Conservation (phyloP, 2,888 invertebrate species). For the Heteromurus nitidus region DNA sequence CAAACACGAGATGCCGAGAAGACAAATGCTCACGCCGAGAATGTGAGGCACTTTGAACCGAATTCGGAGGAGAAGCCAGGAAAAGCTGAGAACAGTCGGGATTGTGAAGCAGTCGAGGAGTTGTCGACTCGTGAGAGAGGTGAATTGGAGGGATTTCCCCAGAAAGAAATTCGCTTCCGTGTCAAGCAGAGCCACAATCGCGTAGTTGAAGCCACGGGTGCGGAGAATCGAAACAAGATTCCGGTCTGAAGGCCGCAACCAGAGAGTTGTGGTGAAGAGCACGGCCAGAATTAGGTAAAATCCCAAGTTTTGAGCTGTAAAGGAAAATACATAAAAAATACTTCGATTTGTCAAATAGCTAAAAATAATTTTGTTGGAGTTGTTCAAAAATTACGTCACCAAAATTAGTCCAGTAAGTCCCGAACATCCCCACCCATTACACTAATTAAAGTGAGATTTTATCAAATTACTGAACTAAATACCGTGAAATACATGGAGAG, state of each 20-base stretch:
- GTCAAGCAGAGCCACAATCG: constrained; percentile 86
- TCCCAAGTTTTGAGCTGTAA: constrained; percentile 84
- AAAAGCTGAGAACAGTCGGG: constrained; percentile 86
- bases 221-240: constrained; percentile 81
- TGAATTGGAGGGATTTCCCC: constrained; percentile 86
- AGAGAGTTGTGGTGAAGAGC: constrained; percentile 85
- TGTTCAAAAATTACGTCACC: no score
- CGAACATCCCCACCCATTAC: background rate
- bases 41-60: constrained; percentile 83
- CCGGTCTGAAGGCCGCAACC: constrained; percentile 81
- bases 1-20: constrained; percentile 88
- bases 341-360: no score
- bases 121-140: constrained; percentile 83
- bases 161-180: constrained; percentile 90
- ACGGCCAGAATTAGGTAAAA: constrained; percentile 86
- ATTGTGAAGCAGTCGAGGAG: constrained; percentile 90
- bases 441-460: background rate
- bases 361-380: no score
- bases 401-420: no score
- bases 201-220: constrained; percentile 85
- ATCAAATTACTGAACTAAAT: background rate
- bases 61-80: constrained; percentile 85
- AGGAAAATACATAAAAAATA: no score
- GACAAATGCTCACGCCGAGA: constrained; percentile 85
- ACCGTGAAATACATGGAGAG: no score